These are phyloP conservation scores for Zhuqinia jingwanae DNA, from an alignment of 2,888 invertebrate species.

Conservation along the genomic window DNA sequence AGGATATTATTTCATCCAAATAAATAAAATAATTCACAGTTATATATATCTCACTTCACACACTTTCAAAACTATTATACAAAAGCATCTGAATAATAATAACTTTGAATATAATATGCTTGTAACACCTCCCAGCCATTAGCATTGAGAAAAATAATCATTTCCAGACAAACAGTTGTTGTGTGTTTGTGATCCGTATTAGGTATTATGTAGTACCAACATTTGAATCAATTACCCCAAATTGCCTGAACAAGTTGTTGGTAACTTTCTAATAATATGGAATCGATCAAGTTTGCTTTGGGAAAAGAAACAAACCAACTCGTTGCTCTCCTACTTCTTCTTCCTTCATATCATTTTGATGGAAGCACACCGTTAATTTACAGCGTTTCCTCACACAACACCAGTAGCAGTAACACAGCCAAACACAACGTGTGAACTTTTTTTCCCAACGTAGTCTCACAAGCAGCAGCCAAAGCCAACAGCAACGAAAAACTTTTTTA, in stretches of 20 bases:
- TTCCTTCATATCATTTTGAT: conserved; percentile 8
- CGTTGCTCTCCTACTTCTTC: background rate
- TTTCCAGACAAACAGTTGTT: too few species aligned
- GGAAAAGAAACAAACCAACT: conserved; percentile 33
- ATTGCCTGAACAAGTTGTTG: conserved; percentile 41
- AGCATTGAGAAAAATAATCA: too few species aligned
- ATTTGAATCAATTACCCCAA: conserved; percentile 33
- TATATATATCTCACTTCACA: background rate
- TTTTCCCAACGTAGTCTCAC: background rate
- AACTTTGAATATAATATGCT: too few species aligned
- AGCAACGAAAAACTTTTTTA: conserved; percentile 32
- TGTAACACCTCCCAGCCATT: too few species aligned
- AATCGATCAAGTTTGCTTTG: conserved; percentile 39
- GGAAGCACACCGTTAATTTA: conserved; percentile 39
- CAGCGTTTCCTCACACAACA: background rate
- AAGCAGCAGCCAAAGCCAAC: background rate
- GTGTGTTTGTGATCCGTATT: too few species aligned
- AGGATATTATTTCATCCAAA: background rate
- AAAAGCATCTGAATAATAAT: too few species aligned
- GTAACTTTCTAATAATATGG: conserved; percentile 39
- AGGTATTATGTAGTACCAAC: background rate
- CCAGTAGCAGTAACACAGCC: background rate
- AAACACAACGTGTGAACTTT: conserved; percentile 49
- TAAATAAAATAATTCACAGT: background rate
- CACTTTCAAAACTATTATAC: too few species aligned